Evolutionary conservation across 2,888 invertebrate species (phyloP), one percentile per base, ranked within the genome.

Genomic region (Trilocha varians): DNA sequence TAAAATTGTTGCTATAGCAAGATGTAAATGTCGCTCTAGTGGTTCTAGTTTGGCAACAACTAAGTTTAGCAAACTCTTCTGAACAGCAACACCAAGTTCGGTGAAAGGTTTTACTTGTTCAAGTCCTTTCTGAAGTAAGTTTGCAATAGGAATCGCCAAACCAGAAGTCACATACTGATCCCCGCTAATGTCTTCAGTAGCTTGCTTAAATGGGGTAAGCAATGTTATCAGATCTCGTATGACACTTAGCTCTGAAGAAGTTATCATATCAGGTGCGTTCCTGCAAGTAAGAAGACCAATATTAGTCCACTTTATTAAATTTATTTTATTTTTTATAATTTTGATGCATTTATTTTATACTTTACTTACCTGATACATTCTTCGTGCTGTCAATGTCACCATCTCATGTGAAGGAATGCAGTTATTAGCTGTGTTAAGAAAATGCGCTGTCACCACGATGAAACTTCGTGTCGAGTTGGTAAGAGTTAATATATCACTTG

Each of bases 211-310:
- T n/a, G n/a, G n/a, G n/a, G n/a, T n/a, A n/a, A n/a, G n/a, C n/a
- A n/a, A n/a, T n/a, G n/a, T n/a, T n/a, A n/a, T n/a, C n/a, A n/a
- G n/a, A n/a, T n/a, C n/a, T n/a, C n/a, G 38, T 56, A 58, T 49
- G 3, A 56, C 41, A 52, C 39, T 52, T 13, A 56, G 39, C 39
- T 59, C 45, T 38, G 52, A 59, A n/a, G 53, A 39, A 13, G 51
- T 16, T 13, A 53, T n/a, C 59, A 55, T 57, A 39, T 59, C 55
- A 34, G 55, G 55, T 34, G 50, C 40, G 39, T 56, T 54, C 14
- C 41, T 49, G 15, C 16, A 46, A 17, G 17, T 16, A 36, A 36
- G 16, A 36, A 38, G 16, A 36, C 15, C 16, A 16, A 36, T 36
- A n/a, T 42, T 44, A 42, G 32, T 9, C 38, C 38, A 42, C 42